These are phyloP conservation scores for Chamaetylas fuelleborni DNA, from an alignment of 2,113 vertebrate genomes.

Conservation along the genomic window DNA sequence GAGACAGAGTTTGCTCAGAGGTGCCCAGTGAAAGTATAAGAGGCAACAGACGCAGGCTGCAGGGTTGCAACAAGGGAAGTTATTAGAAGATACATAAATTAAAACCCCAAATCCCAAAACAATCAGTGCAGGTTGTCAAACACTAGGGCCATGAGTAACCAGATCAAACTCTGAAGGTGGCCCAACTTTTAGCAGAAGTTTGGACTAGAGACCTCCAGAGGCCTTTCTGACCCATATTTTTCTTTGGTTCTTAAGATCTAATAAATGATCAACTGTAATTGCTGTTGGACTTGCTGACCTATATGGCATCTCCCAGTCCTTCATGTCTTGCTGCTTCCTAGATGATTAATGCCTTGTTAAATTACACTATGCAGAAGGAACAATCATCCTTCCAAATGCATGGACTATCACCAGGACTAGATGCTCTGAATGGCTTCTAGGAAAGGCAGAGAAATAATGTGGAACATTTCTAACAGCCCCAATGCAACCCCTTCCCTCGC, in stretches of 20 bases:
- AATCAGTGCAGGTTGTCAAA: background rate
- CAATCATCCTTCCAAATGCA: background rate
- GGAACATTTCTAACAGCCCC: background rate
- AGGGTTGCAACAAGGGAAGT: background rate
- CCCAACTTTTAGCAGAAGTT: background rate
- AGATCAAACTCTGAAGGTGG: background rate
- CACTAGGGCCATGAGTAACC: background rate
- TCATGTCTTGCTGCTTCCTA: background rate
- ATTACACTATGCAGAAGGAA: background rate
- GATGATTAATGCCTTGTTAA: conserved; percentile 23
- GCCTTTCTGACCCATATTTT: background rate
- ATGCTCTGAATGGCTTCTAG: background rate
- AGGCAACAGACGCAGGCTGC: background rate
- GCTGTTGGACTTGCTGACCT: conserved; percentile 5
- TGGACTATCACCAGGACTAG: background rate
- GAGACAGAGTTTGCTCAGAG: background rate
- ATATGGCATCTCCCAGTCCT: background rate
- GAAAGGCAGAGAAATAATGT: background rate
- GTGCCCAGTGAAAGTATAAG: background rate
- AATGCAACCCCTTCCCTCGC: background rate
- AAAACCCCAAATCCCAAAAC: background rate
- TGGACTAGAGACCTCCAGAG: background rate
- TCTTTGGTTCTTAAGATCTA: conserved; percentile 2
- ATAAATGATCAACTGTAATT: background rate
- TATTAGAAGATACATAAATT: background rate